Percentiles rank a stretch among this genome's conserved stretches.
Conservation (phyloP, 2,113 vertebrate genomes). For the Mobula birostris region DNA sequence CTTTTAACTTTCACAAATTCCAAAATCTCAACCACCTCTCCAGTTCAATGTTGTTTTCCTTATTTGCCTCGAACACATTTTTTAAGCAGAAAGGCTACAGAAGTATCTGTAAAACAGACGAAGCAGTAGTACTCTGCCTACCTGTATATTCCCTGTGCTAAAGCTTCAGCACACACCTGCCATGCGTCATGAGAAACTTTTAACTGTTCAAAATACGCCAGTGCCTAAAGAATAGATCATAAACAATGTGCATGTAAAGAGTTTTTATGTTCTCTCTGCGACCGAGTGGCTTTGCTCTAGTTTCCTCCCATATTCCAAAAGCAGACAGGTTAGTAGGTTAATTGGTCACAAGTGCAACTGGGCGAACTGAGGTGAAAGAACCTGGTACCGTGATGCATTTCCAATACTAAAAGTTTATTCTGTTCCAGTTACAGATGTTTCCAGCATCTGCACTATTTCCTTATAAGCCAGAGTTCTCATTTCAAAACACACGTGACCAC, state of each 20-base stretch:
- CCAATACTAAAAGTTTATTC: not conserved
- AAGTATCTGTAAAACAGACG: not conserved
- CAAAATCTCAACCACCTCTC: not conserved
- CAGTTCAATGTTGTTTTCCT: not conserved
- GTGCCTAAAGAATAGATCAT: constrained; percentile 61
- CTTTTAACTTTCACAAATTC: not conserved
- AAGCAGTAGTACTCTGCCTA: constrained; percentile 49
- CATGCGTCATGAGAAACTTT: constrained; percentile 93
- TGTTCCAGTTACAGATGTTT: too few relatives aligned
- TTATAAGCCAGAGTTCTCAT: too few relatives aligned
- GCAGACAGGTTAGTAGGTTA: too few relatives aligned
- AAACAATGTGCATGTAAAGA: not conserved
- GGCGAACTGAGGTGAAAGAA: too few relatives aligned
- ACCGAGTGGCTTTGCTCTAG: too few relatives aligned
- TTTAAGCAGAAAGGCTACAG: not conserved
- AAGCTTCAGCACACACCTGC: constrained; percentile 90
- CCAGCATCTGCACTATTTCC: too few relatives aligned
- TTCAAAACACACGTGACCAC: not conserved
- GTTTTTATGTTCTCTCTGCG: not conserved
- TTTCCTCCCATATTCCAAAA: too few relatives aligned
- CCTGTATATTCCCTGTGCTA: constrained; percentile 85
- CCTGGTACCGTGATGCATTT: too few relatives aligned
- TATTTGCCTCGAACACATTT: not conserved
- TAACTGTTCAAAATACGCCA: constrained; percentile 93
- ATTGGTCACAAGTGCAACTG: too few relatives aligned